phyloP scores from a whole-genome alignment of 2,797 vertebrate species.

The Podargus strigoides region DNA sequence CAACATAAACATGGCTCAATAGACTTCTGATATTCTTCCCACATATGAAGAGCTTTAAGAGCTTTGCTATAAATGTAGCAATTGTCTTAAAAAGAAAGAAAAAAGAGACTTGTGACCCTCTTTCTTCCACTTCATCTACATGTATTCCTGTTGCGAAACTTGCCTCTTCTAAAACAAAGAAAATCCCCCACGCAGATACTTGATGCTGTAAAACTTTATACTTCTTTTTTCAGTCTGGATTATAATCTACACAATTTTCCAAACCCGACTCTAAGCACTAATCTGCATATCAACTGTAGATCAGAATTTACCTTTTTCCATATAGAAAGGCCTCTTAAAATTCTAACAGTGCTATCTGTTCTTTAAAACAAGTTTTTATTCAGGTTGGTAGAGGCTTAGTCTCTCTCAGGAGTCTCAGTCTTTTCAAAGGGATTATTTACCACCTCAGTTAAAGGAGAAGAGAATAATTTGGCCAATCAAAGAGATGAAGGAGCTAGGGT shows the following conservation, averaged over 20 bases:
- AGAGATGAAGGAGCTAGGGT: not conserved
- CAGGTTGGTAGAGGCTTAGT: not conserved
- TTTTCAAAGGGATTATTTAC: conserved; percentile 10
- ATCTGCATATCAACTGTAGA: not conserved
- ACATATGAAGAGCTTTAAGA: not conserved
- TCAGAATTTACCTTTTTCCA: not conserved
- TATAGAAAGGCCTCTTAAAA: not conserved
- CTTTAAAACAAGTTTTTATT: not conserved
- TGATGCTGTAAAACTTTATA: not conserved
- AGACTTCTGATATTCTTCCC: not conserved
- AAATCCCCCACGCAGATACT: accelerated
- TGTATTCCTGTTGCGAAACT: not conserved
- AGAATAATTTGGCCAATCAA: not conserved
- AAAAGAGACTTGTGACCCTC: not conserved
- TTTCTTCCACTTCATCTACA: not conserved
- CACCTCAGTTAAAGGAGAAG: not conserved
- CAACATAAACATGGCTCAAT: not conserved
- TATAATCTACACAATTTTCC: not conserved
- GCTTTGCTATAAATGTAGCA: not conserved
- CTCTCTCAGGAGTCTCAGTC: not conserved
- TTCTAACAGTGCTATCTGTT: not conserved
- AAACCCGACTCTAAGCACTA: not conserved
- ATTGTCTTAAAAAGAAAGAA: not conserved
- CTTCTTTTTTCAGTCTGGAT: not conserved
- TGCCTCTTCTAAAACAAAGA: not conserved